Percentiles rank a stretch among this genome's conserved stretches.
Evolutionary conservation across 23 tunicate genomes (phyloP).

Genomic region (Pegea sp.): DNA sequence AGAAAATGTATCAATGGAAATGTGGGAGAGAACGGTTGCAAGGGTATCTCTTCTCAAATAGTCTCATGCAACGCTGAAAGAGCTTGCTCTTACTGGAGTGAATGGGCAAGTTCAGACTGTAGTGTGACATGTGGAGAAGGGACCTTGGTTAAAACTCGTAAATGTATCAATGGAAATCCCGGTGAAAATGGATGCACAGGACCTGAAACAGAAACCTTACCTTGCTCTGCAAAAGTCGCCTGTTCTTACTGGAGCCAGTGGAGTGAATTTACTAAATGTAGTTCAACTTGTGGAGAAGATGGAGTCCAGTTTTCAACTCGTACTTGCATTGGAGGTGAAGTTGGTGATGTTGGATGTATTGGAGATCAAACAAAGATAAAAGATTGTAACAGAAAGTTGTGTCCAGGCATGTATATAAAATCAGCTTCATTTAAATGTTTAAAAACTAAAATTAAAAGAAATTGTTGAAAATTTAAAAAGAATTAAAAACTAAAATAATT

Average conservation of each 20-base stretch:
- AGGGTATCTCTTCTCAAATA: too few relatives aligned
- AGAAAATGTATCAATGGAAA: conserved; percentile 3
- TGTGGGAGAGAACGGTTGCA: not conserved
- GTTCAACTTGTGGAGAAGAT: conserved; percentile 4
- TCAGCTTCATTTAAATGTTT: too few relatives aligned
- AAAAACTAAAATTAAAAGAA: too few relatives aligned
- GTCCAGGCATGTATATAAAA: too few relatives aligned
- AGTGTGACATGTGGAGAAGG: conserved; percentile 28
- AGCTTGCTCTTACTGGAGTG: too few relatives aligned
- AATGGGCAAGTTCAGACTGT: conserved; percentile 18
- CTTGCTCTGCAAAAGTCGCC: not conserved
- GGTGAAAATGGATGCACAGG: conserved; percentile 33
- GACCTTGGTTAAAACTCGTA: conserved; percentile 2
- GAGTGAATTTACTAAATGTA: conserved; percentile 4
- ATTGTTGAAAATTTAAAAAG: too few relatives aligned
- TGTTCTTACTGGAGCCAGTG: too few relatives aligned
- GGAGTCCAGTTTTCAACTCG: conserved; percentile 7
- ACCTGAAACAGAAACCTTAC: too few relatives aligned
- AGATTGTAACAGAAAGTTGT: too few relatives aligned
- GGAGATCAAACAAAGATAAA: not conserved
- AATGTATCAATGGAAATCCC: conserved; percentile 14
- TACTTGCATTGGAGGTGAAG: conserved; percentile 7
- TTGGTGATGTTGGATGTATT: conserved; percentile 18
- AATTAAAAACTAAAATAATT: too few relatives aligned
- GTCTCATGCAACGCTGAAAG: too few relatives aligned